Evolutionary conservation across 92 coral and sea anemone species (phyloP), one percentile per base, ranked within the genome.

Genomic region (Palythoa grandiflora): DNA sequence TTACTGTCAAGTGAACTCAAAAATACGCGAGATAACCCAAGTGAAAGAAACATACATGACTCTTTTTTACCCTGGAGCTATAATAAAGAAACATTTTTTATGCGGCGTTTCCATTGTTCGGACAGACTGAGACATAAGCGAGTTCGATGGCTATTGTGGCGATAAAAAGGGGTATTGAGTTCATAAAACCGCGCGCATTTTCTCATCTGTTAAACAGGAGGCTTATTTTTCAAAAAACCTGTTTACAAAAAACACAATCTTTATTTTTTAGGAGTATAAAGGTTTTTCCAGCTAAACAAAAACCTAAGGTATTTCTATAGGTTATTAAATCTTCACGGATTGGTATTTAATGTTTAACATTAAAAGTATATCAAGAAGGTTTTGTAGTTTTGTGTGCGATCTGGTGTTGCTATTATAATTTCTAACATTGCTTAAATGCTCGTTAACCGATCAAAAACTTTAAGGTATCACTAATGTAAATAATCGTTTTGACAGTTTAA

Each of bases 351-450:
- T 81, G 86, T 37, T 70, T 81, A 81, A 48, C 71, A 81, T 81
- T 81, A 81, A 81, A 81, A 65, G 16, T 81, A 68, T 65, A 81
- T 81, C 86, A 81, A 48, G 59, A 68, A 55, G 16, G 1, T 70
- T 61, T 39, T 80, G 28, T 65, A 19, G 48, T 38, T 35, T 38
- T 40, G 63, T 81, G 60, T 44, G 73, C 51, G 38, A 74, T 52
- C 86, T 81, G 86, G 86, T 39, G 75, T 81, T 81, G 86, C 66
- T 71, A 51, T 81, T 81, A 81, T 81, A 66, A 81, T 81, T 81
- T 81, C 47, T 81, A 81, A 20, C 86, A 81, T 81, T 81, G 86
- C 61, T 81, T 81, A 81, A 81, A 81, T 81, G 86, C 86, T 81
- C 86, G 59, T 81, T 81, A 65, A 60, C 57, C 38, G 75, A 68